Percentiles rank a stretch among this genome's conserved stretches.
Evolutionary conservation across 2,888 invertebrate species (phyloP).

Genomic region (Aquatica leii): DNA sequence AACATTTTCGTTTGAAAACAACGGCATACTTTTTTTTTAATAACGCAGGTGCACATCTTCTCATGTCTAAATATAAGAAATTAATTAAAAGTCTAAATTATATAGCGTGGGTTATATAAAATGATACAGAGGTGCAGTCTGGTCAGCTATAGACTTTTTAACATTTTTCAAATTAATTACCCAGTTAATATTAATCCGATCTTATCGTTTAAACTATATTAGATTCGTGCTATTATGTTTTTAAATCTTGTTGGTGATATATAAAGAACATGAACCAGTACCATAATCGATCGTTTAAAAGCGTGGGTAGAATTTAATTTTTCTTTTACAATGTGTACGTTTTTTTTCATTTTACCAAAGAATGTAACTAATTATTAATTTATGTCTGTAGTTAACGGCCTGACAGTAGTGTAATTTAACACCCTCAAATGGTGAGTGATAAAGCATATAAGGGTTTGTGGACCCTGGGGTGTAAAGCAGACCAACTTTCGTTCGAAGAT

Average conservation of each 20-base stretch:
- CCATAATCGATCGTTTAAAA: too few species aligned
- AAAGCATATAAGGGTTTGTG: constrained; percentile 19
- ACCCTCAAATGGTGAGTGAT: constrained; percentile 25
- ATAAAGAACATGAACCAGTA: background rate
- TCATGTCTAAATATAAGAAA: constrained; percentile 8
- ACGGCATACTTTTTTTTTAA: too few species aligned
- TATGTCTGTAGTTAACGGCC: constrained; percentile 27
- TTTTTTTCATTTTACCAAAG: background rate
- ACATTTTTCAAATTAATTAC: constrained; percentile 29
- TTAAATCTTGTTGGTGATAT: background rate
- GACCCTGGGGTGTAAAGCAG: constrained; percentile 22
- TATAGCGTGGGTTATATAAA: constrained; percentile 22
- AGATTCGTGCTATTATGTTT: constrained; percentile 4
- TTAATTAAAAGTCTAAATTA: constrained; percentile 21
- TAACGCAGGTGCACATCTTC: constrained; percentile 12
- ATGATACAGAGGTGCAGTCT: constrained; percentile 20
- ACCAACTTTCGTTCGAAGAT: constrained; percentile 20
- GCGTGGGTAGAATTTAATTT: background rate
- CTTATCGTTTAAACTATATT: constrained; percentile 19
- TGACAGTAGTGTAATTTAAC: constrained; percentile 34
- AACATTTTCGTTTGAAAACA: too few species aligned
- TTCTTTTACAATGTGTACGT: background rate
- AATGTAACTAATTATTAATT: constrained; percentile 21
- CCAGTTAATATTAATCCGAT: constrained; percentile 22
- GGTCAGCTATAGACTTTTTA: constrained; percentile 15